These are phyloP conservation scores for Salvelinus fontinalis DNA, from an alignment of 2,113 vertebrate genomes.

Conservation along the genomic window DNA sequence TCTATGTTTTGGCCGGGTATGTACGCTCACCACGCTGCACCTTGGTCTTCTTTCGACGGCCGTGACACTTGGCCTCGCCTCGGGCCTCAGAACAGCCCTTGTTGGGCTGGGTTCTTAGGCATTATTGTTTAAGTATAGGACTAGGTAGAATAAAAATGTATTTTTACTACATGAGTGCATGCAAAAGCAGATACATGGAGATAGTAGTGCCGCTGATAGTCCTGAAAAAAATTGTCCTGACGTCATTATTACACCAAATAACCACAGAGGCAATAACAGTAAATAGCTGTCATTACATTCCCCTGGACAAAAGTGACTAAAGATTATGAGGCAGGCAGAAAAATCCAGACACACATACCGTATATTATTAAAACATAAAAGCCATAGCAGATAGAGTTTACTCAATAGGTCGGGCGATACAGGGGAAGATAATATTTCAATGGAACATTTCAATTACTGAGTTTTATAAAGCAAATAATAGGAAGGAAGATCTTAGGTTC, in stretches of 20 bases:
- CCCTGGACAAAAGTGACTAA: slow-evolving; percentile 43
- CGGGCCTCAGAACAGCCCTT: too few relatives aligned
- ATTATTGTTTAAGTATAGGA: too few relatives aligned
- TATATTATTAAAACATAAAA: slow-evolving; percentile 47
- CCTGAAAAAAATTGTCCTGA: neutral
- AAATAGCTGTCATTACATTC: slow-evolving; percentile 66
- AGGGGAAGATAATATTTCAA: slow-evolving; percentile 59
- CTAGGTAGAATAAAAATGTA: too few relatives aligned
- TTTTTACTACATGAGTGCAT: neutral
- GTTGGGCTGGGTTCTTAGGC: too few relatives aligned
- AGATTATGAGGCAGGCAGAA: neutral
- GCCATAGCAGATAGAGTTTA: slow-evolving; percentile 46
- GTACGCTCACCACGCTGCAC: too few relatives aligned
- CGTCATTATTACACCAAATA: neutral
- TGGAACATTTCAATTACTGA: slow-evolving; percentile 70
- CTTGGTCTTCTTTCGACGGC: too few relatives aligned
- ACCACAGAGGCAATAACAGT: slow-evolving; percentile 14
- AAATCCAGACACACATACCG: neutral
- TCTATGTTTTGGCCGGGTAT: too few relatives aligned
- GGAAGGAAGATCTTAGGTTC: slow-evolving; percentile 50
- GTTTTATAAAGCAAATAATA: slow-evolving; percentile 69
- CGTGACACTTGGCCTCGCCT: too few relatives aligned
- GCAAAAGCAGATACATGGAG: neutral
- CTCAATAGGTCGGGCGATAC: slow-evolving; percentile 53
- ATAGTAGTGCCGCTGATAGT: neutral